phyloP scores from a whole-genome alignment of 2,888 invertebrate genomes.

The Cataglyphis altisquamis region DNA sequence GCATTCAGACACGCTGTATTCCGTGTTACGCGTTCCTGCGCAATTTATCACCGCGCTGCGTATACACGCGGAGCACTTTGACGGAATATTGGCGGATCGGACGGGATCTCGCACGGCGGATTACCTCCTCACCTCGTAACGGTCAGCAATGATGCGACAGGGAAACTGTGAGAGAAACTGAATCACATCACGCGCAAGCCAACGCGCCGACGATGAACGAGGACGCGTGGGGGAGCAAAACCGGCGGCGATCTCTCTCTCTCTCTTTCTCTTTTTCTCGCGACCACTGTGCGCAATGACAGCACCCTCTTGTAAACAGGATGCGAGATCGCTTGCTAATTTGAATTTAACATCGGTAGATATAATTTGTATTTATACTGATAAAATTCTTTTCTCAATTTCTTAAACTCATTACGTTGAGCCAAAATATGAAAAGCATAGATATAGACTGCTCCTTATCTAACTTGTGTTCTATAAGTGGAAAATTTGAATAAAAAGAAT shows the following conservation, averaged over 20 bases:
- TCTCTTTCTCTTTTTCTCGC: conserved; percentile 35
- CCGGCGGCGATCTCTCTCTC: conserved; percentile 1
- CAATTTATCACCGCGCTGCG: neutral
- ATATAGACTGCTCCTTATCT: too few relatives aligned
- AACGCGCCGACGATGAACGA: conserved; percentile 42
- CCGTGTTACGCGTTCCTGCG: neutral
- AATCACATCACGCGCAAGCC: conserved; percentile 65
- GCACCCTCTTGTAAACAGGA: neutral
- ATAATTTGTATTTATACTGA: neutral
- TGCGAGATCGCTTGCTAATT: neutral
- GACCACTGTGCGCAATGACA: conserved; percentile 1
- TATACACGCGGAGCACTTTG: neutral
- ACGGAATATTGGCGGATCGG: conserved; percentile 12
- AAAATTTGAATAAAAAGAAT: neutral
- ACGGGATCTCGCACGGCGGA: conserved; percentile 17
- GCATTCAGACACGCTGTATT: neutral
- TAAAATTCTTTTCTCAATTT: too few relatives aligned
- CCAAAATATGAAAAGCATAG: neutral
- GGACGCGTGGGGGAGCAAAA: neutral
- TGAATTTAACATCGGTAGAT: neutral
- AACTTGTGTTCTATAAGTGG: too few relatives aligned
- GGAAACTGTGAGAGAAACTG: conserved; percentile 68
- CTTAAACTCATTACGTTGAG: too few relatives aligned
- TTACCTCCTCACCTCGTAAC: conserved; percentile 61
- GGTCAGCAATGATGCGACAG: conserved; percentile 41